Percentiles rank a stretch among this genome's conserved stretches.
Evolutionary conservation across 2,888 invertebrate genomes (phyloP).

Genomic region (Ophion ellenae): DNA sequence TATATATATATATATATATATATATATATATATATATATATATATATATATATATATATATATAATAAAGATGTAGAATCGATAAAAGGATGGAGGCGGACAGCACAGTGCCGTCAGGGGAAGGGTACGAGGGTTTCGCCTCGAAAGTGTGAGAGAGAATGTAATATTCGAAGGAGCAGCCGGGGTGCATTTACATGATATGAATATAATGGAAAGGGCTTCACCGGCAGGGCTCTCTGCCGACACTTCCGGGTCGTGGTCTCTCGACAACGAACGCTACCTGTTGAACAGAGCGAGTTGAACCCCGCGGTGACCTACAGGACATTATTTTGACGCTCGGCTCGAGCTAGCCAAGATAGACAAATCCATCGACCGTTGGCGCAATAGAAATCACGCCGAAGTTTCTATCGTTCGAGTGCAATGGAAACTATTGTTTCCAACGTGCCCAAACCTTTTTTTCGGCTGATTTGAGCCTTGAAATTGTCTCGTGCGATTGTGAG

Average conservation of each 20-base stretch:
- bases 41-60: no score
- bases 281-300: conserved; percentile 81
- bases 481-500: no score
- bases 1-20: no score
- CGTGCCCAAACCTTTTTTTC: no score
- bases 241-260: conserved; percentile 65
- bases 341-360: conserved; percentile 19
- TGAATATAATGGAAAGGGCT: conserved; percentile 83
- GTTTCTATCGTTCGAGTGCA: background rate
- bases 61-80: conserved; percentile 17
- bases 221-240: conserved; percentile 64
- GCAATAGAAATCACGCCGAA: background rate
- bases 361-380: background rate
- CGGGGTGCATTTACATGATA: conserved; percentile 82
- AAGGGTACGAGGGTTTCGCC: background rate
- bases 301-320: conserved; percentile 79
- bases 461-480: no score
- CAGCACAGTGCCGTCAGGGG: background rate
- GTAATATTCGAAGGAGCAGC: conserved; percentile 65
- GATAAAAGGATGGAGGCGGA: conserved; percentile 2
- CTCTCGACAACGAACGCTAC: conserved; percentile 78
- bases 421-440: background rate
- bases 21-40: no score
- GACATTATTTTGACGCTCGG: conserved; percentile 68
- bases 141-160: conserved; percentile 20